Evolutionary conservation across 2,888 invertebrate species (phyloP), one percentile per base, ranked within the genome.

Genomic region (Cryptophagus acutangulus): DNA sequence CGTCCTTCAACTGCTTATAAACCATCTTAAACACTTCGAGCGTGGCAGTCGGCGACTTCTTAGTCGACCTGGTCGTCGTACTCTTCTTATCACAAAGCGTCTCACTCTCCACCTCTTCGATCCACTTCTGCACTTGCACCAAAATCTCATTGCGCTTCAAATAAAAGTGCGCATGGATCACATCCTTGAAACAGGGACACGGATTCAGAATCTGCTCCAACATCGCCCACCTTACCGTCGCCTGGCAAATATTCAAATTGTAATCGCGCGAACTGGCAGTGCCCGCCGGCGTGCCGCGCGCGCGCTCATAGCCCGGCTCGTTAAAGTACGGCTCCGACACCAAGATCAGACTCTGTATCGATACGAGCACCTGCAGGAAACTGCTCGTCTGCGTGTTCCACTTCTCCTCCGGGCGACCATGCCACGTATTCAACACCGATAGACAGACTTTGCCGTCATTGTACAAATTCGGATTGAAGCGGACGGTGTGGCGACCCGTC

Each of bases 381-480:
- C 91, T 92, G 30, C 92, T 93, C 0, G 93, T 94, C 67, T 92
- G 90, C 46, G 93, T 86, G 72, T 92, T 94, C 94, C 94, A 95
- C 69, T 93, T 92, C 71, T 95, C 95, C 71, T 94, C 94, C 15
- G 94, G 94, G 38, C 93, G 75, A 4, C 94, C 94, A 69, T 94
- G 93, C 94, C 94, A 95, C 2, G 94, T 95, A 72, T 94, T 94
- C 51, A 95, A 75, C 50, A 95, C 90, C 53, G 92, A 92, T 63
- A 95, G 82, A 69, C 94, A 95, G 45, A 87, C 88, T 76, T 94
- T 94, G 50, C 94, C 94, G 72, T 94, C 93, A 75, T 90, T 89
- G 71, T 92, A 92, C 38, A 92, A 76, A 78, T 92, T 92, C 47
- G 92, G 92, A 77, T 92, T 92, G 71, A 92, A 92, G 49, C 92